Evolutionary conservation across 2,797 vertebrate genomes (phyloP).

Genomic region (Salmo trutta): DNA sequence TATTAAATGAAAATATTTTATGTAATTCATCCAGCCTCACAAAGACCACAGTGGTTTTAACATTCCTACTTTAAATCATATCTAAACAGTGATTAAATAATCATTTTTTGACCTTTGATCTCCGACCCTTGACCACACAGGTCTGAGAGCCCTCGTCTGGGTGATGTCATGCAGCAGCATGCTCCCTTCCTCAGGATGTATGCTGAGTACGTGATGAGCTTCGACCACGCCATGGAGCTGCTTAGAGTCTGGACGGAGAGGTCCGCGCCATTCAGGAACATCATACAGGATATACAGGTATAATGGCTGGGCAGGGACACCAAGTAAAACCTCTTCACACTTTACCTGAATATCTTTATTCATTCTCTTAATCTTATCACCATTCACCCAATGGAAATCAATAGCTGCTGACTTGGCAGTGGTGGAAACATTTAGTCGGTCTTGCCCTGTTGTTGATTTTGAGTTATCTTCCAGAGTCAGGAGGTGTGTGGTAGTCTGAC

Average conservation of each 20-base stretch:
- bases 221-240: constrained; percentile 83
- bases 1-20: not conserved
- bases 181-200: constrained; percentile 93
- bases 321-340: not conserved
- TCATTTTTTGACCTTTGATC: not conserved
- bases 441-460: too few relatives aligned
- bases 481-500: constrained; percentile 82
- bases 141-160: constrained; percentile 77
- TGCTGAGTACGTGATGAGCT: constrained; percentile 85
- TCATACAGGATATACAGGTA: constrained; percentile 84
- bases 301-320: not conserved
- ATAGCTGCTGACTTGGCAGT: not conserved
- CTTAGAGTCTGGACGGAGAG: constrained; percentile 83
- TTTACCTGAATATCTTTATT: not conserved
- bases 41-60: too few relatives aligned
- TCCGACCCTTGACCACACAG: constrained; percentile 52
- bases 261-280: constrained; percentile 78
- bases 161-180: constrained; percentile 83
- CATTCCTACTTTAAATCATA: not conserved
- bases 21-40: not conserved
- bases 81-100: not conserved
- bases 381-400: not conserved
- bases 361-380: not conserved
- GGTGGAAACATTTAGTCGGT: too few relatives aligned
- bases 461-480: constrained; percentile 64